These are phyloP conservation scores for Sylvia atricapilla DNA, from an alignment of 2,113 vertebrate genomes.

Conservation along the genomic window DNA sequence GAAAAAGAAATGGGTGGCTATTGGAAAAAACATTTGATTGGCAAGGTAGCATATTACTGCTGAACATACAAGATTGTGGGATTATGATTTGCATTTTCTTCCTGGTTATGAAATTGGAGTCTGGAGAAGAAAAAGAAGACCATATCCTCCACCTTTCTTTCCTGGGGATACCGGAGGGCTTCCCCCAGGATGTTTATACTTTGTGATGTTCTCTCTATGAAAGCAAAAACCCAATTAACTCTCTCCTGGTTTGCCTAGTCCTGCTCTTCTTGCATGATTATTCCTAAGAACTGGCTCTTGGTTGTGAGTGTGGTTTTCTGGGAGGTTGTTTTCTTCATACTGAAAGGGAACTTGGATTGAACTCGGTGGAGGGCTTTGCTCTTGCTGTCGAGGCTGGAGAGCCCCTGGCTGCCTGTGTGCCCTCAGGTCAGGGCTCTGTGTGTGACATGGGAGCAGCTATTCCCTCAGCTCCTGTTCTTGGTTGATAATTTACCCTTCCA, in stretches of 20 bases:
- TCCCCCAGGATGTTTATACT: background rate
- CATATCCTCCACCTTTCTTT: rapidly evolving
- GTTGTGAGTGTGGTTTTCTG: background rate
- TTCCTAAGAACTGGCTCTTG: background rate
- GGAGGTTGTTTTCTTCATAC: background rate
- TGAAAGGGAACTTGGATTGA: background rate
- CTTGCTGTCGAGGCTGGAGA: background rate
- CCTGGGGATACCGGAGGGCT: background rate
- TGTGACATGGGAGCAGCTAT: background rate
- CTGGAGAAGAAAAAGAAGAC: background rate
- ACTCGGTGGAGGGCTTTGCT: background rate
- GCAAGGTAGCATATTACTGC: background rate
- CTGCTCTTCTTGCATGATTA: background rate
- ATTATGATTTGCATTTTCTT: background rate
- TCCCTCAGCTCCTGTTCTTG: background rate
- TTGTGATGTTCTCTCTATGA: background rate
- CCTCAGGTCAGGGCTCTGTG: background rate
- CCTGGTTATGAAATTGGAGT: background rate
- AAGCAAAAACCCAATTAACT: background rate
- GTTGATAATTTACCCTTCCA: background rate
- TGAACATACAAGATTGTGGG: background rate
- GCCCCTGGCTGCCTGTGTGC: rapidly evolving
- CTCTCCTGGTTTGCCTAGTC: background rate
- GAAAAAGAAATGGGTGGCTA: background rate
- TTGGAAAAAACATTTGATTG: background rate